Base-by-base conservation (phyloP, 2,113 vertebrate genomes). In the Miniopterus natalensis region DNA sequence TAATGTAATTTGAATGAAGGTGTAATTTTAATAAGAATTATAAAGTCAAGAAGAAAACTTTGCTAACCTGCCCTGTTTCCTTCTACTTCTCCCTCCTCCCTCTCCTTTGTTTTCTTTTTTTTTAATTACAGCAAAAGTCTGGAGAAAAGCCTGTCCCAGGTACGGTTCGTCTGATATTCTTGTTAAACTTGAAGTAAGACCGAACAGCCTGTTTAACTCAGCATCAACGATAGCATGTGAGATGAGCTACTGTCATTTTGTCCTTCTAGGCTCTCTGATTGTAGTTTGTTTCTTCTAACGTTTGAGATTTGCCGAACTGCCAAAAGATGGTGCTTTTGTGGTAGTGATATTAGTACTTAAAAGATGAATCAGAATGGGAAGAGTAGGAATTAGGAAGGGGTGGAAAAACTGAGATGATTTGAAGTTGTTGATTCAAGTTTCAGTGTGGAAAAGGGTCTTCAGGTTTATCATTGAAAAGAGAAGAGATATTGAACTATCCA, bases 121-220 rank as follows among this genome's bases (percentile, higher is more conserved):
- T 95, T 6, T 12, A 87, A 97, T 98, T 95, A 85, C 97, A 99
- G 99, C 99, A 99, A 95, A 99, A 99, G 94, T 98, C 99, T 84
- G 99, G 99, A 97, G 99, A 99, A 98, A 99, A 99, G 96, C 99
- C 99, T 77, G 93, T 99, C 88, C 99, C 99, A 99, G 99, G 99
- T 99, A 99, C 97, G 98, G 96, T 92, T 91, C 92, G 47, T 95
- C 36, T 95, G 17, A 93, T 97, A 65, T 77, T 96, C 36, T 96
- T 65, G 29, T 6, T 73, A 70, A 63, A 93, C 17, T 95, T 15
- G 92, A 94, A 97, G 73, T 66, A 94, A 85, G 18, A 71, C 21
- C 13, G 20, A 85, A 75, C 36, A 74, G 2, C 36, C 11, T 89
- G 49, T 88, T 77, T 84, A 63, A 81, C 15, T 31, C 21, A 13